These are phyloP conservation scores for Cosmorhoe ocellata DNA, from an alignment of 2,888 invertebrate species.

Conservation along the genomic window DNA sequence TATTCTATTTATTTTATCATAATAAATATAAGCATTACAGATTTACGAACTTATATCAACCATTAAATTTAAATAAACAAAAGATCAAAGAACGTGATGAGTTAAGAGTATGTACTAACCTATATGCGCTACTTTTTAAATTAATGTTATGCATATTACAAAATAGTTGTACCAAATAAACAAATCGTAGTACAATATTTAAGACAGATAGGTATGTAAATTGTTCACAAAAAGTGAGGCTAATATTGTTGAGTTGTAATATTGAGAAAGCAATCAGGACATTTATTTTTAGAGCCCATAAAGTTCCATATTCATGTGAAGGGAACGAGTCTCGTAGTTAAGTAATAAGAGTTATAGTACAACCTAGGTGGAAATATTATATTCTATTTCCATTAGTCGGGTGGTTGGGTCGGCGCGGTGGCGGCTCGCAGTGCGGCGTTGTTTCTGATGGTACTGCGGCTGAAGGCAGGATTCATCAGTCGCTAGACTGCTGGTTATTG, in stretches of 20 bases:
- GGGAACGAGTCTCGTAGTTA: conserved; percentile 29
- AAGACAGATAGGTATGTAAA: no score
- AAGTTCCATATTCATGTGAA: conserved; percentile 39
- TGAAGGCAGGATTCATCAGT: conserved; percentile 56
- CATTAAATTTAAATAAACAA: no score
- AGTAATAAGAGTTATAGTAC: conserved; percentile 19
- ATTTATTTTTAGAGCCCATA: conserved; percentile 38
- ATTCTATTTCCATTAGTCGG: conserved; percentile 9
- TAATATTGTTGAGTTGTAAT: conserved; percentile 1
- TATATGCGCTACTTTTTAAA: no score
- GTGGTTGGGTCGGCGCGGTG: conserved; percentile 19
- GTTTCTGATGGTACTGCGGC: conserved; percentile 22
- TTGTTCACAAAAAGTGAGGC: no score
- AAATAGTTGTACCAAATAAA: no score
- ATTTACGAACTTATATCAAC: no score
- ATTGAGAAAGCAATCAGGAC: conserved; percentile 28
- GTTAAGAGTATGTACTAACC: no score
- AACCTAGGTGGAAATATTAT: conserved; percentile 8
- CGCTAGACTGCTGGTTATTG: conserved; percentile 60
- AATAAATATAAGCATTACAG: no score
- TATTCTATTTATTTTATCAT: no score
- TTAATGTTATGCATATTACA: no score
- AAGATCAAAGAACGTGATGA: no score
- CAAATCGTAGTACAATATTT: no score
- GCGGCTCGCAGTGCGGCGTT: conserved; percentile 14